Percentiles rank a stretch among this genome's conserved stretches.
Conservation (phyloP, 1,140 invertebrate genomes). For the Kradibia gibbosae region DNA sequence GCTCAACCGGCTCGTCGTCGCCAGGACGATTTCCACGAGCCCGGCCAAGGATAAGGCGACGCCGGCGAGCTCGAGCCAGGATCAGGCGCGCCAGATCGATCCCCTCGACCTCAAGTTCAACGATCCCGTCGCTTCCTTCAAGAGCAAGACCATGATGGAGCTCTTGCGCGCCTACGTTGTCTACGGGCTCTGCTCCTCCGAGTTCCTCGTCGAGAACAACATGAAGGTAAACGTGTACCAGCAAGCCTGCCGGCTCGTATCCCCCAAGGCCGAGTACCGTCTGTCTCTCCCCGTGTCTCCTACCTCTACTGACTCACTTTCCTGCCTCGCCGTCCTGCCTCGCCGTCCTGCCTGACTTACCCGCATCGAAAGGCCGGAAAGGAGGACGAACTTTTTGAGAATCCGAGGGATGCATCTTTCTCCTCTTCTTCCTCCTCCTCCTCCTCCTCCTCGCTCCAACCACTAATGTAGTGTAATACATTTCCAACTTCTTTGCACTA, state of each 20-base stretch:
- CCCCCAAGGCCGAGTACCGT: not conserved
- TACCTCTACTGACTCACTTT: too few relatives aligned
- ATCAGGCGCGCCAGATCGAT: constrained; percentile 74
- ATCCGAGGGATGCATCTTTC: too few relatives aligned
- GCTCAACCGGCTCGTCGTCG: constrained; percentile 53
- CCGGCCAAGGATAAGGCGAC: not conserved
- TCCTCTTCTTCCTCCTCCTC: too few relatives aligned
- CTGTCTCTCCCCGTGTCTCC: too few relatives aligned
- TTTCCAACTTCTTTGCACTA: too few relatives aligned
- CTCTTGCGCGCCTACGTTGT: constrained; percentile 93
- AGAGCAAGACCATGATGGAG: constrained; percentile 96
- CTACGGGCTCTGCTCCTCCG: constrained; percentile 92
- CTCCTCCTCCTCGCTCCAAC: too few relatives aligned
- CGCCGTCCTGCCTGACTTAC: too few relatives aligned
- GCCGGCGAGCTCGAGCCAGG: not conserved
- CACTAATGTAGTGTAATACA: too few relatives aligned
- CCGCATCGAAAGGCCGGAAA: too few relatives aligned
- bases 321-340: too few relatives aligned
- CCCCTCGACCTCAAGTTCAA: constrained; percentile 91
- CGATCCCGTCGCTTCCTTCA: constrained; percentile 86
- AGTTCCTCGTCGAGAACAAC: constrained; percentile 94
- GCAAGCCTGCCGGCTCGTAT: not conserved
- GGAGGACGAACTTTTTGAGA: too few relatives aligned
- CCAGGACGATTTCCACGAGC: constrained; percentile 20
- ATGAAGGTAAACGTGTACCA: constrained; percentile 80